phyloP scores from a whole-genome alignment of 2,888 invertebrate species.

The Hypsopygia costalis region DNA sequence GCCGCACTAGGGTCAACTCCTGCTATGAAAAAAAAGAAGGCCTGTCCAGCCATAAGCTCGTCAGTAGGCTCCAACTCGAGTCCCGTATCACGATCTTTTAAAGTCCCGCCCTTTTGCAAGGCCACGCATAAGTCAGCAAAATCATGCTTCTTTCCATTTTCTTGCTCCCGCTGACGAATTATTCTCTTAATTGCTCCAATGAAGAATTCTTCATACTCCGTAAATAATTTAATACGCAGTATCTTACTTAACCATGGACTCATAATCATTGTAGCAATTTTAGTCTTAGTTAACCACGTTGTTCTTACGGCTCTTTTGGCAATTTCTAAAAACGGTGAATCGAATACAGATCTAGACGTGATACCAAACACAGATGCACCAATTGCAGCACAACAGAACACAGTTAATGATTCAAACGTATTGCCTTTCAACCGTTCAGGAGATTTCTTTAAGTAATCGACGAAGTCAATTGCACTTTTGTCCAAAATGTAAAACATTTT shows the following conservation, averaged over 20 bases:
- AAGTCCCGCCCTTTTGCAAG: constrained; percentile 43
- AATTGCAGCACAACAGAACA: constrained; percentile 44
- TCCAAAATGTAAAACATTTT: constrained; percentile 54
- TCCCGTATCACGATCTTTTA: constrained; percentile 40
- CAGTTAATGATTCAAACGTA: constrained; percentile 30
- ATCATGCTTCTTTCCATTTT: constrained; percentile 33
- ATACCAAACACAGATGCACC: constrained; percentile 30
- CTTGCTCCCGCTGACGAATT: constrained; percentile 33
- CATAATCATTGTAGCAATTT: constrained; percentile 19
- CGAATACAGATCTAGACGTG: constrained; percentile 33
- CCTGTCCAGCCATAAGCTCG: constrained; percentile 59
- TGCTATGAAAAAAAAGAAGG: constrained; percentile 66
- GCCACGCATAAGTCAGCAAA: constrained; percentile 53
- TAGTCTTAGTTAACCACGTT: constrained; percentile 15
- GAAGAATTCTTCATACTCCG: constrained; percentile 48
- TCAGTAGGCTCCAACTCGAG: constrained; percentile 44
- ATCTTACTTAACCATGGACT: constrained; percentile 8
- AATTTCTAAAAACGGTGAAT: constrained; percentile 20
- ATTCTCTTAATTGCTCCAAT: constrained; percentile 46
- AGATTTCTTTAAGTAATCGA: constrained; percentile 33
- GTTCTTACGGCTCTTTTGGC: constrained; percentile 13
- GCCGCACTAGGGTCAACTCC: constrained; percentile 65
- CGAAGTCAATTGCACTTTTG: constrained; percentile 44
- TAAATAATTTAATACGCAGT: constrained; percentile 43
- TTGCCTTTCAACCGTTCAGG: constrained; percentile 29